phyloP scores from a whole-genome alignment of 2,113 vertebrate genomes.

The Diadophis punctatus region DNA sequence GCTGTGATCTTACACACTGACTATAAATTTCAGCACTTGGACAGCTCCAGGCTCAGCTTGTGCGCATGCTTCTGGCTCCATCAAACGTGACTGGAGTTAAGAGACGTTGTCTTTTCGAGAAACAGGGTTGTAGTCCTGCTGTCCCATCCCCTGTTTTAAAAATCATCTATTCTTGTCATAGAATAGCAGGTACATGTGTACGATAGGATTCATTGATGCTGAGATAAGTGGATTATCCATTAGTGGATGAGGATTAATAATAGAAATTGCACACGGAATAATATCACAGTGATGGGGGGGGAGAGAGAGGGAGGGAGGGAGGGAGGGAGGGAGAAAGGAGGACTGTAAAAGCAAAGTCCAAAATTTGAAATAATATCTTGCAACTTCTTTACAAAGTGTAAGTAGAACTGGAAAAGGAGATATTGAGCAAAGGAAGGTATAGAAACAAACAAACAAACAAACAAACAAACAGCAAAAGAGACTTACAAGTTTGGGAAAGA shows the following conservation, averaged over 20 bases:
- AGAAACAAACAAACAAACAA: not conserved
- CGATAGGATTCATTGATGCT: not conserved
- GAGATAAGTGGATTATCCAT: not conserved
- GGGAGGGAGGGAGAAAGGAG: not conserved
- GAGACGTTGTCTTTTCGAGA: not conserved
- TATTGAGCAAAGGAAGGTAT: not conserved
- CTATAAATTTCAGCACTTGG: slow-evolving; percentile 80
- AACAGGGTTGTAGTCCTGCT: not conserved
- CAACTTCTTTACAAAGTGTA: not conserved
- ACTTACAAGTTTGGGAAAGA: not conserved
- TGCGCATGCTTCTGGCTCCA: slow-evolving; percentile 77
- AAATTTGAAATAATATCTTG: not conserved
- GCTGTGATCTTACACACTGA: slow-evolving; percentile 65
- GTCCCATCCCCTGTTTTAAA: not conserved
- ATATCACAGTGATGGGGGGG: not conserved
- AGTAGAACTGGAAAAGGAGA: not conserved
- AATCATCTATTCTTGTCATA: not conserved
- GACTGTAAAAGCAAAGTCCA: not conserved
- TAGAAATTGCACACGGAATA: not conserved
- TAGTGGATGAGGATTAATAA: not conserved
- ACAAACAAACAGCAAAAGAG: not conserved
- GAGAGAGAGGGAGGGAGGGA: not conserved
- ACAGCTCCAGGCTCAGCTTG: slow-evolving; percentile 73
- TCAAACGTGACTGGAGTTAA: slow-evolving; percentile 67
- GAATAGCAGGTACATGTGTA: not conserved